phyloP scores from a whole-genome alignment of 2,113 vertebrate species.

The Vulpes ferrilata region DNA sequence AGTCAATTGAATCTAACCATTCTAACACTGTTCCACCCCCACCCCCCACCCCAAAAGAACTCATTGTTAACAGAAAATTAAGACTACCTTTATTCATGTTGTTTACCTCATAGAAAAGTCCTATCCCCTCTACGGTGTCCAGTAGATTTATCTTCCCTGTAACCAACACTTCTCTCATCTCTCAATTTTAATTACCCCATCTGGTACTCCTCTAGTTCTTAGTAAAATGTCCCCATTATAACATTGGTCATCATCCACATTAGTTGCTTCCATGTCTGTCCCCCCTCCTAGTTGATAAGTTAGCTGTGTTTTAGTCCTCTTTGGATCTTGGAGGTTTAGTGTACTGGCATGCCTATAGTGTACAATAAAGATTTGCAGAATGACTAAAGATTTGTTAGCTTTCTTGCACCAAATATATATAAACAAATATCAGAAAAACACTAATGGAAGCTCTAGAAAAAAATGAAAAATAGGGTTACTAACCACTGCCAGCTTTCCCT shows the following conservation, averaged over 20 bases:
- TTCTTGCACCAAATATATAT: background rate
- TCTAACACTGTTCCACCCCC: background rate
- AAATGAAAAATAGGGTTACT: background rate
- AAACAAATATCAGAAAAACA: background rate
- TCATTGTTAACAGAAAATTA: background rate
- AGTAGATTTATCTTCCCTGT: background rate
- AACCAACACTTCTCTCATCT: accelerated
- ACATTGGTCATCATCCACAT: background rate
- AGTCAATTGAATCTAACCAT: background rate
- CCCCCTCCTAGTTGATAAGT: background rate
- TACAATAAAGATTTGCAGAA: background rate
- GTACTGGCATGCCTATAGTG: background rate
- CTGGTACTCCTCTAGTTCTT: background rate
- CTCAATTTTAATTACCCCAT: background rate
- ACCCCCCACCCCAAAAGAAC: background rate
- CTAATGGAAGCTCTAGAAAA: background rate
- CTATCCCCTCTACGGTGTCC: background rate
- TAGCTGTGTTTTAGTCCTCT: background rate
- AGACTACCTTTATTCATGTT: background rate
- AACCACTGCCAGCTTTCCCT: background rate
- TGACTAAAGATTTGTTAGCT: background rate
- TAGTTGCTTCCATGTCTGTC: background rate
- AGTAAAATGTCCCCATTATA: background rate
- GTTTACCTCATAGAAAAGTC: background rate
- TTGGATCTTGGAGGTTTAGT: background rate